phyloP scores from a whole-genome alignment of 2,797 vertebrate species.

The Pterois miles region DNA sequence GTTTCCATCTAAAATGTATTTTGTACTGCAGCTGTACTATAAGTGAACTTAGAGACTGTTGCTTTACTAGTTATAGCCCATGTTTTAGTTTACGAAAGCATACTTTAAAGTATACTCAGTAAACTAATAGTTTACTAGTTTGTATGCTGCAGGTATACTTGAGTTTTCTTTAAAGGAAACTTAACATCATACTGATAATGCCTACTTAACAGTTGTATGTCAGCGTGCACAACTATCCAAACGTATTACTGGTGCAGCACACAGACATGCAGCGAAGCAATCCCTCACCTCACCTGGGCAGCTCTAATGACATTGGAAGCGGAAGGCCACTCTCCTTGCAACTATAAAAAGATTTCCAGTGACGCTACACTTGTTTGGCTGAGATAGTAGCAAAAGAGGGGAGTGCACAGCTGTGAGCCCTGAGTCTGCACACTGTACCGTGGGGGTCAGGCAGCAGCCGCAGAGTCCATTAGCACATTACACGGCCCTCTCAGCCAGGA shows the following conservation, averaged over 20 bases:
- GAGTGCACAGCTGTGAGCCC: constrained; percentile 35
- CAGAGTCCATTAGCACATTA: constrained; percentile 81
- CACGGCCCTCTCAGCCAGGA: constrained; percentile 64
- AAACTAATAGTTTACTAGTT: no score
- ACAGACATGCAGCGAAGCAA: constrained; percentile 9
- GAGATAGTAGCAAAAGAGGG: constrained; percentile 18
- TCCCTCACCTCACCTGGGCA: constrained; percentile 34
- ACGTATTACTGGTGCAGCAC: constrained; percentile 29
- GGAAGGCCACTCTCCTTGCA: constrained; percentile 30
- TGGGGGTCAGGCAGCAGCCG: constrained; percentile 65
- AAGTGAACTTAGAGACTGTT: no score
- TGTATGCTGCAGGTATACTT: no score
- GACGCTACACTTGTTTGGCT: constrained; percentile 49
- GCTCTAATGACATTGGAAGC: constrained; percentile 43
- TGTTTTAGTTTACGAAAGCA: no score
- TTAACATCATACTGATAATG: constrained; percentile 1
- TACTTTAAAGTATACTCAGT: no score
- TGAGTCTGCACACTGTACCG: constrained; percentile 33
- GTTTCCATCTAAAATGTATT: no score
- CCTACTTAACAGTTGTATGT: constrained; percentile 21
- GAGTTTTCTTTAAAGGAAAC: no score
- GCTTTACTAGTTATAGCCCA: no score
- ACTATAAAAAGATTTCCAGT: constrained; percentile 66
- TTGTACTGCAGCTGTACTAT: no score
- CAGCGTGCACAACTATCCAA: constrained; percentile 35